Percentiles rank a stretch among this genome's conserved stretches.
These are phyloP conservation scores for Darevskia nairensis DNA, from an alignment of 2,797 vertebrate genomes.

Conservation along the genomic window DNA sequence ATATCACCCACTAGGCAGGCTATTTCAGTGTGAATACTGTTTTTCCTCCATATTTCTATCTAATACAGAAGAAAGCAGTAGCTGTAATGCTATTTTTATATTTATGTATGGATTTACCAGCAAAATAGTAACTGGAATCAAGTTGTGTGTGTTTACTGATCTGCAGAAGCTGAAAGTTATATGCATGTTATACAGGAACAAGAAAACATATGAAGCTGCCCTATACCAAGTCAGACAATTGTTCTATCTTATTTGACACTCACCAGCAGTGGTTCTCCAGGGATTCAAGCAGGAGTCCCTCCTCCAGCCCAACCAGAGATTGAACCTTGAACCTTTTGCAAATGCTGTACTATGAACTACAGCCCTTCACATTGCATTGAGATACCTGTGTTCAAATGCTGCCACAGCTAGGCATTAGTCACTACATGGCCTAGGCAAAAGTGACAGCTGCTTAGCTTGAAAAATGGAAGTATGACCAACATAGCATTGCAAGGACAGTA, in stretches of 20 bases:
- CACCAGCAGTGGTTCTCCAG: too few species aligned
- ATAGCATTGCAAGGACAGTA: background rate
- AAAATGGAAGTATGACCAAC: background rate
- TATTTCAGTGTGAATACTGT: background rate
- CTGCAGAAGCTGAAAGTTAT: background rate
- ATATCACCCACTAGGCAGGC: background rate
- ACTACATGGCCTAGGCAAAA: background rate
- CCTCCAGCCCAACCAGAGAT: background rate
- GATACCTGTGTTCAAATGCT: background rate
- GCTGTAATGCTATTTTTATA: background rate
- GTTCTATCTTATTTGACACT: too few species aligned
- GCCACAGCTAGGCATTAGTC: background rate
- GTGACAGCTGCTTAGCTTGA: background rate
- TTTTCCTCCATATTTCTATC: background rate
- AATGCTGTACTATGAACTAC: background rate
- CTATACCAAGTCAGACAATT: too few species aligned
- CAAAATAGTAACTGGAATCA: background rate
- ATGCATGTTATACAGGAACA: background rate
- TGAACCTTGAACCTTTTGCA: background rate
- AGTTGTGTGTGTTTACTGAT: background rate
- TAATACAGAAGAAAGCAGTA: background rate
- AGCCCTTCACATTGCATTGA: background rate
- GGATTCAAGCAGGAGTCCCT: too few species aligned
- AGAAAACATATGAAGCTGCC: too few species aligned
- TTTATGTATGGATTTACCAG: too few species aligned